Percentiles rank a stretch among this genome's conserved stretches.
Evolutionary conservation across 2,113 vertebrate genomes (phyloP).

Genomic region (Sturnus vulgaris): DNA sequence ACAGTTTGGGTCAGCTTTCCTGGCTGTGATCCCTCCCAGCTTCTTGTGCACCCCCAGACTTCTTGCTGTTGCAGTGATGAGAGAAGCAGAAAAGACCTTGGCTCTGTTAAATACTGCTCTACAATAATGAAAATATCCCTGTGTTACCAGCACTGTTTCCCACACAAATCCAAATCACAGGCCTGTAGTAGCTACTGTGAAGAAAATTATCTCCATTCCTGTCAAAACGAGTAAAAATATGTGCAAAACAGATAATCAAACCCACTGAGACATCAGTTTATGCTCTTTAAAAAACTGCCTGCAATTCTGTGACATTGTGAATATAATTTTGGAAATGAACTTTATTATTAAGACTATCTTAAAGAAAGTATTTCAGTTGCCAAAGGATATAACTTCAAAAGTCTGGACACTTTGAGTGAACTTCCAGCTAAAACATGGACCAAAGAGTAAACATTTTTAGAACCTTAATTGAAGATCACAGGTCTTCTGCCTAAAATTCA

Average conservation of each 20-base stretch:
- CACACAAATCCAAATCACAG: not conserved
- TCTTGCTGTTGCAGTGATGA: not conserved
- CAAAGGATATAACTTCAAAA: not conserved
- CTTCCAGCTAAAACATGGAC: not conserved
- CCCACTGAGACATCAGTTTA: not conserved
- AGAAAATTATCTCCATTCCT: not conserved
- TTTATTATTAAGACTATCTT: not conserved
- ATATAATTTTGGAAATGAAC: rapidly evolving
- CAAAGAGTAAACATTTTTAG: not conserved
- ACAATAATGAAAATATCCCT: not conserved
- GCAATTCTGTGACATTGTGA: not conserved
- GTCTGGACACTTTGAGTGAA: not conserved
- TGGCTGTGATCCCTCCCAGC: not conserved
- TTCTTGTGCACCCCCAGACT: not conserved
- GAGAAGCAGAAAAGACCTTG: not conserved
- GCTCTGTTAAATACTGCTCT: not conserved
- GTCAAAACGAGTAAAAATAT: not conserved
- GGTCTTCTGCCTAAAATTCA: not conserved
- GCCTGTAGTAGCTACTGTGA: not conserved
- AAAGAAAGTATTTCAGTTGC: not conserved
- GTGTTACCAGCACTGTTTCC: not conserved
- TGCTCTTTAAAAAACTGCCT: not conserved
- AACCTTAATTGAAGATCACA: not conserved
- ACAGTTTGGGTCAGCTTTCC: not conserved
- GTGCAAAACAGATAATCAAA: not conserved